Evolutionary conservation across 1,140 invertebrate genomes (phyloP), one percentile per base, ranked within the genome.

Genomic region (Drosophila serrata): DNA sequence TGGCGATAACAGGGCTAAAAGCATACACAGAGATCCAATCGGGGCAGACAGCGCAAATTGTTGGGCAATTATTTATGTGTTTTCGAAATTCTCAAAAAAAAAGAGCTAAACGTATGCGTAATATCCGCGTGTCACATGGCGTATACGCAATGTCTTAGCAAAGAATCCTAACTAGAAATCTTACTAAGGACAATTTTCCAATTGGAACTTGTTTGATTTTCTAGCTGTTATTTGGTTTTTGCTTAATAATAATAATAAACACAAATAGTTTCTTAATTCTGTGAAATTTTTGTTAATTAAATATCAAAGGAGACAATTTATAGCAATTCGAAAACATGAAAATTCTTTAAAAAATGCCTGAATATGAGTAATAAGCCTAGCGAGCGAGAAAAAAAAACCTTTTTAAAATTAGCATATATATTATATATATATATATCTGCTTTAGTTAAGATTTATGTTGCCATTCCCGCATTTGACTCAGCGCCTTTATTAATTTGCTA

Each of bases 41-140:
- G 84, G 75, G 68, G 77, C 84, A 91, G 88, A 91, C 88, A 91
- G 81, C 81, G 77, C 79, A 85, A 91, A 91, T 91, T 91, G 88
- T 81, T 81, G 75, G 74, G 46, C 84, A 91, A 91, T 91, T 87
- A 88, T 87, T 88, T 87, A 88, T 80, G 74, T 76, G 62, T 77
- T 72, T 72, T 49, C 51, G 33, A 40, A 40, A 72, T 72, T 49
- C 65, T 59, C 46, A 27, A 12, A 6, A n/a, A n/a, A n/a, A n/a
- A n/a, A n/a, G 39, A 48, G 15, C 27, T 24, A n/a, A n/a, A 39
- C 73, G 73, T 76, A 76, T 76, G 62, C 73, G 62, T 59, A 76
- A 76, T 76, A 53, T 60, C 53, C 22, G 15, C 9, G 24, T 39
- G 46, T 57, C 29, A 59, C 76, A 58, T 46, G 53, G 48, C 75